Evolutionary conservation across 2,888 invertebrate genomes (phyloP), one percentile per base, ranked within the genome.

Genomic region (Cetonia aurata): DNA sequence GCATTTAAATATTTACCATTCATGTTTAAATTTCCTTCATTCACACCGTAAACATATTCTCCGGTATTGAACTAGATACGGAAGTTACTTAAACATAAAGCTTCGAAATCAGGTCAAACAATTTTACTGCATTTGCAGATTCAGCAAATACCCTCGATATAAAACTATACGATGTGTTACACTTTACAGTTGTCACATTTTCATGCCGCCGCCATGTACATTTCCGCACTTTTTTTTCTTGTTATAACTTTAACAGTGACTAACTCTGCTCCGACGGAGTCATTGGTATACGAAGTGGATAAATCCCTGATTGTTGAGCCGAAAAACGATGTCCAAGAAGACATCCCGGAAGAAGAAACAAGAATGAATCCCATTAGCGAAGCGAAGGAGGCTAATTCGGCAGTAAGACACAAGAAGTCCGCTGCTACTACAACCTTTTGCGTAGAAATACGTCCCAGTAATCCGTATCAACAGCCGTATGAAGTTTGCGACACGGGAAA

Each of bases 391-490:
- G 42, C 13, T 3, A 75, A 71, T 17, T 74, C 69, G 53, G 67
- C 31, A 52, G 66, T 44, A 74, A 79, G 67, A 71, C 74, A 79
- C 19, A 86, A 86, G 77, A 85, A 85, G 42, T 82, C 84, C 0
- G 75, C 83, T 3, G 82, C 83, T 3, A 82, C 85, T 1, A 85
- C 86, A 8, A 86, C 85, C 0, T 85, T 86, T 75, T 87, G 86
- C 77, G 83, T 87, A 4, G 86, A 86, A 75, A 83, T 86, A 65
- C 78, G 82, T 25, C 85, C 85, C 2, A 84, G 79, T 70, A 79
- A 79, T 50, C 80, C 81, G 0, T 80, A 82, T 73, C 81, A 83
- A 72, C 80, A 80, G 72, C 83, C 85, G 0, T 84, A 82, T 78
- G 83, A 84, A 74, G 79, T 85, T 4, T 84, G 84, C 72, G 82